Evolutionary conservation across 2,888 invertebrate species (phyloP), one percentile per base, ranked within the genome.

Genomic region (Hypomecis atomaria): DNA sequence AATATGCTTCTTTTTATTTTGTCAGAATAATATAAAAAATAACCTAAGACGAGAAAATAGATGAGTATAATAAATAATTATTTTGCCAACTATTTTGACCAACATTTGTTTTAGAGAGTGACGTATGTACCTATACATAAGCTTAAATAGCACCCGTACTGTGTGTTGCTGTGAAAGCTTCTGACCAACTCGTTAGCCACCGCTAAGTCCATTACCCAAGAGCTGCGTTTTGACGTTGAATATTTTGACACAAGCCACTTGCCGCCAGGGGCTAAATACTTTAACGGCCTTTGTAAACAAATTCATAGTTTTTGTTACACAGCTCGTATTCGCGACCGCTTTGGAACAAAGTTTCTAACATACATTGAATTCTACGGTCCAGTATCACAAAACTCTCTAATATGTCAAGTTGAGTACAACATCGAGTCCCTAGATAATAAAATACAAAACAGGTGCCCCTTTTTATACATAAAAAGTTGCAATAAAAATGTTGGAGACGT

Each of bases 201-300:
- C 78, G 78, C 75, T 86, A 86, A 89, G 82, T 88, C 81, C 81
- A 88, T 89, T 90, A 89, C 73, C 77, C 78, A 79, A 80, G 78
- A 78, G 78, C 75, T 75, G 74, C 82, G 83, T 88, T 89, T 86
- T 85, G 84, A 83, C 81, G 78, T 76, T 72, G 78, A 78, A 83
- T 83, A 84, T 86, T 85, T 84, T 80, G 81, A 79, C 79, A 77
- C 81, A 78, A 76, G 77, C 72, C 78, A 78, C 78, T 82, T 78
- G 76, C 78, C 81, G 82, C 82, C 82, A 82, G 81, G 82, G 77
- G 75, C 75, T 81, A 81, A 84, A 84, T 79, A 81, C 83, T 83
- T 79, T 83, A 78, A 74, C 71, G 78, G 78, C 78, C 76, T 84
- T 81, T 78, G 78, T 74, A 65, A 53, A 61, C 56, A 62, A 59